Evolutionary conservation across 2,888 invertebrate species (phyloP).

Genomic region (Aphrophora alni): DNA sequence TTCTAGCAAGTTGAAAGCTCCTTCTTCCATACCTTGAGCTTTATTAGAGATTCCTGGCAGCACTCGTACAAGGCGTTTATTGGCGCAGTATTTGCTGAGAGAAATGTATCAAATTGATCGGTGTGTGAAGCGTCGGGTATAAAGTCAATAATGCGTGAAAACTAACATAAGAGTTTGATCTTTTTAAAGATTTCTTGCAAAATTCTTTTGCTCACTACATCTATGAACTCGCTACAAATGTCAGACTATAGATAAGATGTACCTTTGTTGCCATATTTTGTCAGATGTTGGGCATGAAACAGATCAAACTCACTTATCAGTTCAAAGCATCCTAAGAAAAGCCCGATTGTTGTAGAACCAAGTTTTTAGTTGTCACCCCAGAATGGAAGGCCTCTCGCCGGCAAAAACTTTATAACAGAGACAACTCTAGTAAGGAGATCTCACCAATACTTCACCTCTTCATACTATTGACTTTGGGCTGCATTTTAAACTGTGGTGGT

Average conservation of each 20-base stretch:
- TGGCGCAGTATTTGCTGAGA: conserved; percentile 9
- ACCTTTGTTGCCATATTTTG: no score
- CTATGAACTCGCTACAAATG: no score
- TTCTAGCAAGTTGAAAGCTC: conserved; percentile 36
- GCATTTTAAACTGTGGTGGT: neutral
- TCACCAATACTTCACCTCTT: neutral
- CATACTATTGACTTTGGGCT: neutral
- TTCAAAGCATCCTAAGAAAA: neutral
- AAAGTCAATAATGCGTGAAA: conserved; percentile 30
- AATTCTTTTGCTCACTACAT: conserved; percentile 17
- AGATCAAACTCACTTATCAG: no score
- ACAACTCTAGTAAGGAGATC: neutral
- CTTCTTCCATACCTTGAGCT: conserved; percentile 14
- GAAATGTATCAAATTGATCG: conserved; percentile 22
- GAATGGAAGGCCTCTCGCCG: neutral
- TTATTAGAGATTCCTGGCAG: conserved; percentile 22
- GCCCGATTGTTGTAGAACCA: neutral
- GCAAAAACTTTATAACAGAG: neutral
- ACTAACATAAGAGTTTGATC: conserved; percentile 23
- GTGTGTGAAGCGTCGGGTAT: conserved; percentile 32
- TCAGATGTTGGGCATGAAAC: no score
- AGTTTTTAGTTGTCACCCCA: neutral
- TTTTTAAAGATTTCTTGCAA: conserved; percentile 9
- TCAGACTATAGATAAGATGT: no score
- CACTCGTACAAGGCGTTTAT: conserved; percentile 24